Conservation (phyloP, 2,888 invertebrate genomes). For the Brachyptera putata region DNA sequence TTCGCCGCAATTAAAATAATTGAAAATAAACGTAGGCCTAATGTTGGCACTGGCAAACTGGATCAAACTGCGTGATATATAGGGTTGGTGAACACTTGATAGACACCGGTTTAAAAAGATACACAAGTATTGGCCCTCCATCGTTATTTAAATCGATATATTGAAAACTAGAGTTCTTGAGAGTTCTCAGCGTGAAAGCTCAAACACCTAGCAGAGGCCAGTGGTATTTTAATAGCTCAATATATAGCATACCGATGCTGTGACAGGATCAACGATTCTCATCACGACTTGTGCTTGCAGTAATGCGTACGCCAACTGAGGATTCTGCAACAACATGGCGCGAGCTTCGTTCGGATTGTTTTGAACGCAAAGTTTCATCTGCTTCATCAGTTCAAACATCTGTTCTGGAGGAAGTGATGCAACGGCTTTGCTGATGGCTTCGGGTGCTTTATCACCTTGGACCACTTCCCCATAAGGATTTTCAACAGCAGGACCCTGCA, state of each 20-base stretch:
- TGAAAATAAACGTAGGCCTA: too few species aligned
- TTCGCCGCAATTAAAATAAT: too few species aligned
- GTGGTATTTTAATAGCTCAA: too few species aligned
- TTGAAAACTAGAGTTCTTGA: too few species aligned
- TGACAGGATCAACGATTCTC: conserved; percentile 95
- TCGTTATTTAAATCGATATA: too few species aligned
- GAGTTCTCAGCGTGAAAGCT: too few species aligned
- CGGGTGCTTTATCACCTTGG: conserved; percentile 93
- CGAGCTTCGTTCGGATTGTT: conserved; percentile 96
- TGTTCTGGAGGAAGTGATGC: conserved; percentile 98
- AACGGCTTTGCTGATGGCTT: conserved; percentile 94
- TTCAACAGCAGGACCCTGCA: conserved; percentile 67
- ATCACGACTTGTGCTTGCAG: conserved; percentile 98
- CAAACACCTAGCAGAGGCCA: too few species aligned
- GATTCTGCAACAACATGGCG: conserved; percentile 95
- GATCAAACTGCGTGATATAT: too few species aligned
- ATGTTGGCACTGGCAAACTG: too few species aligned
- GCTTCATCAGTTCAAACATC: conserved; percentile 99
- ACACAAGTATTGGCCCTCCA: too few species aligned
- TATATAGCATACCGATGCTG: conserved; percentile 76
- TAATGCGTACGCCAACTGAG: conserved; percentile 94
- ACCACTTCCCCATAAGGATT: conserved; percentile 91
- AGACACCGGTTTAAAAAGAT: too few species aligned
- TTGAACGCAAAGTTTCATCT: conserved; percentile 93
- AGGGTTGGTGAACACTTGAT: too few species aligned